Evolutionary conservation across 2,888 invertebrate species (phyloP).

Genomic region (Heliconius sara): DNA sequence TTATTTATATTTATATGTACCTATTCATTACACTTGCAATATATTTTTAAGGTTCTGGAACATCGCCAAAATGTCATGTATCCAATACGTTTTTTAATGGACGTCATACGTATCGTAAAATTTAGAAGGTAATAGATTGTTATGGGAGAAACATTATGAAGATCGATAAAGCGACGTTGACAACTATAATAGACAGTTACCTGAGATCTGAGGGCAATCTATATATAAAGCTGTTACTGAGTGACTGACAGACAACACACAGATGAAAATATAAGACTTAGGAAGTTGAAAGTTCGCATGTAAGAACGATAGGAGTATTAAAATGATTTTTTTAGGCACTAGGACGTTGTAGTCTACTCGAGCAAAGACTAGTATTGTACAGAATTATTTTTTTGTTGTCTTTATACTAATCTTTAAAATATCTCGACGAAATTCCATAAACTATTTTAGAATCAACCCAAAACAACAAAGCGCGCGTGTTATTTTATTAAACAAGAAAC

Average conservation of each 20-base stretch:
- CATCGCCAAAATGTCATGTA: slow-evolving; percentile 35
- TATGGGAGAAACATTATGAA: slow-evolving; percentile 21
- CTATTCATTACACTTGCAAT: slow-evolving; percentile 14
- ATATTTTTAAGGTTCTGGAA: slow-evolving; percentile 31
- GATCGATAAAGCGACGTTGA: slow-evolving; percentile 19
- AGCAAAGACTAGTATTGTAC: not conserved
- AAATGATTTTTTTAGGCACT: too few species aligned
- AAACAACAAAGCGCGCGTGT: slow-evolving; percentile 49
- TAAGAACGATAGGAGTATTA: too few species aligned
- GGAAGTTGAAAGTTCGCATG: too few species aligned
- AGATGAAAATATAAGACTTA: too few species aligned
- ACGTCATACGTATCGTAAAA: slow-evolving; percentile 31
- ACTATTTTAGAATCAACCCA: not conserved
- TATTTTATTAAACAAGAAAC: slow-evolving; percentile 58
- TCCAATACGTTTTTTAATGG: slow-evolving; percentile 33
- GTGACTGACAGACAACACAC: too few species aligned
- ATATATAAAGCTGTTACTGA: too few species aligned
- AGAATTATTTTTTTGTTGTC: not conserved
- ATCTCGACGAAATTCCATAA: not conserved
- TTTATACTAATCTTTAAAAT: not conserved
- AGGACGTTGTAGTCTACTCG: too few species aligned
- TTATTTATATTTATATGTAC: slow-evolving; percentile 11
- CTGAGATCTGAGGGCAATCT: not conserved
- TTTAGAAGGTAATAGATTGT: slow-evolving; percentile 38
- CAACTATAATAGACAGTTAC: slow-evolving; percentile 18